Conservation (phyloP, 2,797 vertebrate species). For the Spinus pinus region DNA sequence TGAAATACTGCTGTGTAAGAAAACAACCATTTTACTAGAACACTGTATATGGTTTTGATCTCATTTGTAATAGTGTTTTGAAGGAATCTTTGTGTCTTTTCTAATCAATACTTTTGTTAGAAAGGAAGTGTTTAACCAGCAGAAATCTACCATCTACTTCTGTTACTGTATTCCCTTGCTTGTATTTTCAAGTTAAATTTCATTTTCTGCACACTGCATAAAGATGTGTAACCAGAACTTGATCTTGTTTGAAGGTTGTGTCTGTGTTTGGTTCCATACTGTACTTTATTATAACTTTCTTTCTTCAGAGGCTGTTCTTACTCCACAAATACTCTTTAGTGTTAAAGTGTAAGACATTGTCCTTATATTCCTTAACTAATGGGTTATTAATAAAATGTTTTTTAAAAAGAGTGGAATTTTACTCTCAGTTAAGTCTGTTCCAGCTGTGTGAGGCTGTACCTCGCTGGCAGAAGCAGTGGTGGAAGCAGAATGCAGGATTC, state of each 20-base stretch:
- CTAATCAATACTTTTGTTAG: constrained; percentile 58
- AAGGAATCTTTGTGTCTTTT: constrained; percentile 65
- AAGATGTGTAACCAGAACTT: constrained; percentile 57
- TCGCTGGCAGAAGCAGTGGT: accelerated
- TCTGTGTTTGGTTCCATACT: constrained; percentile 69
- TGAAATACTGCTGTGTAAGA: constrained; percentile 38
- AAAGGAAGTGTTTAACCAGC: constrained; percentile 60
- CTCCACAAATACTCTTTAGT: constrained; percentile 73
- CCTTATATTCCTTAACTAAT: constrained; percentile 74
- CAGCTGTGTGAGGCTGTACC: not conserved
- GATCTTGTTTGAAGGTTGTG: constrained; percentile 62
- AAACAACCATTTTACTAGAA: constrained; percentile 38
- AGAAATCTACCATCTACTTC: constrained; percentile 60
- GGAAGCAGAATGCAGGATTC: not conserved
- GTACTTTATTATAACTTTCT: constrained; percentile 67
- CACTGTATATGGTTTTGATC: constrained; percentile 42
- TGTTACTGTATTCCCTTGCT: constrained; percentile 56
- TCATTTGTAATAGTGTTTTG: constrained; percentile 60
- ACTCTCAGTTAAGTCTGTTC: not conserved
- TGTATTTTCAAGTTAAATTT: constrained; percentile 43
- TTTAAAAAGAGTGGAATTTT: not conserved
- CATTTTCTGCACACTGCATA: constrained; percentile 57
- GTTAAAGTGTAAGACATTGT: constrained; percentile 70
- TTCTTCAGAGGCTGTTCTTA: constrained; percentile 62
- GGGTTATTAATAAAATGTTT: constrained; percentile 76